A percentile compares a stretch with the other conserved stretches of the same genome.
These are phyloP conservation scores for Siphamia tubifer DNA, from an alignment of 2,113 vertebrate species.

Conservation along the genomic window DNA sequence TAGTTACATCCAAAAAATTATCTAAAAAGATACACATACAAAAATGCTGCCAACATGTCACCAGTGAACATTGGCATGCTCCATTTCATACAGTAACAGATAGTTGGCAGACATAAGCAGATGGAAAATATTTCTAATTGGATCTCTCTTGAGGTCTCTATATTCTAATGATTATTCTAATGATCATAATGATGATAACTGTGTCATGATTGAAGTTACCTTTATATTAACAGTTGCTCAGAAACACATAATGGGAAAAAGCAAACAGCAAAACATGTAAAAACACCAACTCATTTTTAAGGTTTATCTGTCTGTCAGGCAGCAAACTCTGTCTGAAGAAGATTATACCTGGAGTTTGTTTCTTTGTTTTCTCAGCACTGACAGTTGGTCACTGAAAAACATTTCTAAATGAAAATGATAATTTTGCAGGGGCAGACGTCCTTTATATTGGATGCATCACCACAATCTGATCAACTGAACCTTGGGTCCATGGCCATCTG, in stretches of 20 bases:
- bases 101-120: neutral
- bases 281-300: neutral
- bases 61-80: neutral
- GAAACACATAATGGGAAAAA: neutral
- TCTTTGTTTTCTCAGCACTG: too few species aligned
- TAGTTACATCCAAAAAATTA: too few species aligned
- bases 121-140: slow-evolving; percentile 14
- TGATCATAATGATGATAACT: too few species aligned
- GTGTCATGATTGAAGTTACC: neutral
- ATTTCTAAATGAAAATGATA: neutral
- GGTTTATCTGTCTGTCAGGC: neutral
- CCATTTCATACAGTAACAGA: neutral
- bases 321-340: too few species aligned
- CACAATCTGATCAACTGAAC: slow-evolving; percentile 46
- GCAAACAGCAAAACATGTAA: too few species aligned
- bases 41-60: neutral
- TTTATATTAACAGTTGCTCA: neutral
- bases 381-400: slow-evolving; percentile 6
- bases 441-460: slow-evolving; percentile 23
- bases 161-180: slow-evolving; percentile 11
- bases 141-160: slow-evolving; percentile 5
- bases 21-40: too few species aligned
- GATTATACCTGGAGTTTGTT: too few species aligned
- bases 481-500: slow-evolving; percentile 48
- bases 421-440: slow-evolving; percentile 33